These are phyloP conservation scores for Burhinus oedicnemus DNA, from an alignment of 2,113 vertebrate species.

Conservation along the genomic window DNA sequence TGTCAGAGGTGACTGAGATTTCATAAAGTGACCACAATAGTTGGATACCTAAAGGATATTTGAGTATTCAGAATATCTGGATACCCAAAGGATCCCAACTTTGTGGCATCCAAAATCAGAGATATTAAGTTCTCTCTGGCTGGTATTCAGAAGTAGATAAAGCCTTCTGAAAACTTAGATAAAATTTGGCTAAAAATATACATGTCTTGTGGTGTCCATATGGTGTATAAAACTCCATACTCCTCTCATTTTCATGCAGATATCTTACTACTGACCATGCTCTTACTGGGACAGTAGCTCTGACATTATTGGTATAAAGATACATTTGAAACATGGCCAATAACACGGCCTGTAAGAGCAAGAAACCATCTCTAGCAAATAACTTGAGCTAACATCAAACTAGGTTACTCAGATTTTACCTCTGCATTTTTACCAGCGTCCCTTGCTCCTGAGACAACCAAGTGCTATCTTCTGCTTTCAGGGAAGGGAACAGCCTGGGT, in stretches of 20 bases:
- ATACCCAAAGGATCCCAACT: neutral
- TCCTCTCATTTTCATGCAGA: neutral
- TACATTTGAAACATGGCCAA: neutral
- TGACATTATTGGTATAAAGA: neutral
- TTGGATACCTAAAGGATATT: neutral
- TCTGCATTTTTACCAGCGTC: neutral
- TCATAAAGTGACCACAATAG: neutral
- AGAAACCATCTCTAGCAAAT: neutral
- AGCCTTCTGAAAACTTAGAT: neutral
- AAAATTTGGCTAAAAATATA: neutral
- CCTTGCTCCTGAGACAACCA: neutral
- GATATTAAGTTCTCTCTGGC: neutral
- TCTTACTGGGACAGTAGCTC: neutral
- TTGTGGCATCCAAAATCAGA: neutral
- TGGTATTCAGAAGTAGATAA: neutral
- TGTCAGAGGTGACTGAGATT: neutral
- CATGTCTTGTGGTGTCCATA: rapidly evolving
- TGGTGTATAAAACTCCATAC: neutral
- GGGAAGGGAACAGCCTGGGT: neutral
- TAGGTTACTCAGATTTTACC: neutral
- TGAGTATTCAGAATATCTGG: neutral
- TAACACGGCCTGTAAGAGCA: neutral
- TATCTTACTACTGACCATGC: neutral
- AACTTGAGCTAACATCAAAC: neutral
- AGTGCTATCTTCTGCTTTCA: neutral